Base-by-base conservation (phyloP, 1,140 invertebrate genomes). In the Protaetia brevitarsis region DNA sequence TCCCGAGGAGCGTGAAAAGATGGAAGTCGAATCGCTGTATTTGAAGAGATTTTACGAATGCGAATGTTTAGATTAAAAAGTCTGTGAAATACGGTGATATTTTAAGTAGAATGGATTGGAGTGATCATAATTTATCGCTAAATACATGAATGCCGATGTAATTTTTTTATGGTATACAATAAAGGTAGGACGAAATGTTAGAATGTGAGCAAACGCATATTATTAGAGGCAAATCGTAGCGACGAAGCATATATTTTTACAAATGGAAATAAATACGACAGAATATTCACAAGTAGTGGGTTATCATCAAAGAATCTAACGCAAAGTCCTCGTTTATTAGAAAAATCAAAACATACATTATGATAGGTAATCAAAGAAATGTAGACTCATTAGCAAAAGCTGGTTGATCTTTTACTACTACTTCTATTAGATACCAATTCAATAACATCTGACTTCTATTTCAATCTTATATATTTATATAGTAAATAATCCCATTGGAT, bases 241-340 rank as follows among this genome's bases (percentile, higher is more conserved):
- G 41, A 45, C 41, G 41, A 45, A 45, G 41, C 41, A 45, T 45
- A 45, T 45, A 45, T 45, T 45, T 45, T 45, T 45, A 45, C 41
- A 45, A 45, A 19, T 19, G 41, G 41, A 6, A 45, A 45, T 45
- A 45, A 13, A 16, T 21, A 23, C 41, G 41, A 19, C 16, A 45
- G 8, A 45, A 45, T 13, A 45, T 13, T 45, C 41, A 45, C 3
- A 19, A 45, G 34, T 37, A 37, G n/a, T 37, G 34, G n/a, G 19
- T 45, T 21, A 23, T 21, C n/a, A 16, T 21, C 7, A 19, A 2
- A 45, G 41, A 21, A 21, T 19, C 13, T 19, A 45, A 45, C 41
- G 41, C 41, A 45, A 45, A 45, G 16, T 45, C 13, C 13, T 2
- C n/a, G n/a, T n/a, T n/a, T 4, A 21, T 16, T 45, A 19, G 41